These are phyloP conservation scores for Brachionichthys hirsutus DNA, from an alignment of 2,113 vertebrate species.

Conservation along the genomic window DNA sequence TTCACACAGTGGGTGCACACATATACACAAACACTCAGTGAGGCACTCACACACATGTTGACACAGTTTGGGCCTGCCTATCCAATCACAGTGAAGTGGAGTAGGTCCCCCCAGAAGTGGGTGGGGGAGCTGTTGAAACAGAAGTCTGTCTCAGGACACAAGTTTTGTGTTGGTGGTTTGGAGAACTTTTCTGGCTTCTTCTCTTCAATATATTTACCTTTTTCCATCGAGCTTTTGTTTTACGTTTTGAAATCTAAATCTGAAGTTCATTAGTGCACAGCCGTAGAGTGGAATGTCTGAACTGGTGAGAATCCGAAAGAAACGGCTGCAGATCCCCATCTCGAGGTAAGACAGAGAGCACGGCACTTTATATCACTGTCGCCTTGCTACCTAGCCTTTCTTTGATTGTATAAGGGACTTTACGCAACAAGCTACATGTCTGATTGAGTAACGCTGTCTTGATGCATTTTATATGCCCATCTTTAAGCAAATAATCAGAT, in stretches of 20 bases:
- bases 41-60: slow-evolving; percentile 32
- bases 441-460: not conserved
- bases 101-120: slow-evolving; percentile 72
- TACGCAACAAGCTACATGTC: not conserved
- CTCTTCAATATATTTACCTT: slow-evolving; percentile 10
- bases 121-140: slow-evolving; percentile 67
- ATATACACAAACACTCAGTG: slow-evolving; percentile 56
- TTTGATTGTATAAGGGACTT: not conserved
- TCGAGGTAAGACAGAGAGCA: slow-evolving; percentile 70
- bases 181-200: slow-evolving; percentile 58
- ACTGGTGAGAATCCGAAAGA: slow-evolving; percentile 75
- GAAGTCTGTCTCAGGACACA: slow-evolving; percentile 71
- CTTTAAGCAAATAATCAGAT: not conserved
- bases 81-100: slow-evolving; percentile 74
- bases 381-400: too few relatives aligned
- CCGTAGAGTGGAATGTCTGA: slow-evolving; percentile 71
- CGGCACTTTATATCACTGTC: not conserved
- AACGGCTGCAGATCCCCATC: slow-evolving; percentile 76
- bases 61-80: slow-evolving; percentile 54
- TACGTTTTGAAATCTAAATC: slow-evolving; percentile 57
- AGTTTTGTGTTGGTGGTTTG: slow-evolving; percentile 67
- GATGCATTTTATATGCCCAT: not conserved
- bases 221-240: slow-evolving; percentile 22
- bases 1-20: slow-evolving; percentile 51
- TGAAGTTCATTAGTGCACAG: slow-evolving; percentile 48